Evolutionary conservation across 2,113 vertebrate species (phyloP), one percentile per base, ranked within the genome.

Genomic region (Merops nubicus): DNA sequence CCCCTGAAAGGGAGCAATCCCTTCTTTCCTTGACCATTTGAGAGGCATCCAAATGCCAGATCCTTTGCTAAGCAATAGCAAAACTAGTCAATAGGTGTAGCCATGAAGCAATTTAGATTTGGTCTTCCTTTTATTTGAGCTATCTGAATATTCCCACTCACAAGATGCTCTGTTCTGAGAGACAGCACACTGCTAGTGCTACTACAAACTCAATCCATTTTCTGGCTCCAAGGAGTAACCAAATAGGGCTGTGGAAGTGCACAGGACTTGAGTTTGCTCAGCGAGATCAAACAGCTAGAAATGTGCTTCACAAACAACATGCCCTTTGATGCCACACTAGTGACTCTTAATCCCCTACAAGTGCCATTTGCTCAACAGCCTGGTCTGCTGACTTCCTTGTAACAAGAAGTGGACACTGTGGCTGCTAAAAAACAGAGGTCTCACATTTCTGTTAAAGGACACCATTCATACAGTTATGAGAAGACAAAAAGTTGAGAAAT

Each of bases 401-500:
- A 25, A 59, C 25, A 5, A 7, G 11, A n/a, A 5, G 4, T 33
- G 33, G 53, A 56, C 43, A 36, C 9, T 4, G 22, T 36, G 23
- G 43, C 26, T 70, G 20, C 20, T 77, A 72, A 45, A 64, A 33
- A 45, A 45, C 13, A 79, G 40, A 85, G 14, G 10, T 31, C 48
- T 42, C 47, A 25, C 12, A 19, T 6, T 15, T 51, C 28, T 48
- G 17, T 43, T 51, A 53, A 69, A 92, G 26, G 45, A 57, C n/a
- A 48, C 54, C 53, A 43, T 84, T 85, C 51, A 51, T 36, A 23
- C 3, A 2, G 25, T 34, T 34, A 62, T 10, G 23, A 96, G 48
- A 94, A 62, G 64, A 83, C 36, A 88, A 84, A 96, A 86, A 57
- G 69, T 42, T 85, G 68, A 94, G 87, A 50, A 59, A 40, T 36